Conservation (phyloP, 2,888 invertebrate genomes). For the Bimastos eiseni region DNA sequence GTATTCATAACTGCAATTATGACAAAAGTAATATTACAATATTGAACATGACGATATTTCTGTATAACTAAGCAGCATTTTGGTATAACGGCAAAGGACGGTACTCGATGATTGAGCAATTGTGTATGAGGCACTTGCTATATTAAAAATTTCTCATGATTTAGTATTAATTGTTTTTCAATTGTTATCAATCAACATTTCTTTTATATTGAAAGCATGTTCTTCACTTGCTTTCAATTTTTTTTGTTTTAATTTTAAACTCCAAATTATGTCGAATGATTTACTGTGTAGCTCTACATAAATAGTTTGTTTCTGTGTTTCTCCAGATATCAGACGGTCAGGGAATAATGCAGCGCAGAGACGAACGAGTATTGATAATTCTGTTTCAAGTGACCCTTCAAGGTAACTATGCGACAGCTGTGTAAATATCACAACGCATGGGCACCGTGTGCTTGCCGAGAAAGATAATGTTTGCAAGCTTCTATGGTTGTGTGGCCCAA, state of each 20-base stretch:
- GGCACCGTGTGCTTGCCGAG: too few species aligned
- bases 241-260: background rate
- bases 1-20: too few species aligned
- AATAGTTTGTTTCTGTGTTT: background rate
- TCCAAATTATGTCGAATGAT: background rate
- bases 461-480: too few species aligned
- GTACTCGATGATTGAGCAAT: background rate
- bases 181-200: background rate
- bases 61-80: too few species aligned
- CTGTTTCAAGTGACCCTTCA: background rate
- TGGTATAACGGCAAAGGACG: background rate
- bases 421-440: too few species aligned
- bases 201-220: background rate
- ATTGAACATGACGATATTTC: too few species aligned
- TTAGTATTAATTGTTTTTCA: background rate
- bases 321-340: background rate
- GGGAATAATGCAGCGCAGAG: constrained; percentile 19
- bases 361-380: constrained; percentile 15
- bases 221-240: background rate
- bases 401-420: background rate
- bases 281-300: background rate
- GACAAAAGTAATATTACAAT: too few species aligned
- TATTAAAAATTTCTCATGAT: too few species aligned
- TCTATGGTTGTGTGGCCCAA: too few species aligned
- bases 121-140: too few species aligned